These are phyloP conservation scores for Uloborus diversus DNA, from an alignment of 1,140 invertebrate species.

Conservation along the genomic window DNA sequence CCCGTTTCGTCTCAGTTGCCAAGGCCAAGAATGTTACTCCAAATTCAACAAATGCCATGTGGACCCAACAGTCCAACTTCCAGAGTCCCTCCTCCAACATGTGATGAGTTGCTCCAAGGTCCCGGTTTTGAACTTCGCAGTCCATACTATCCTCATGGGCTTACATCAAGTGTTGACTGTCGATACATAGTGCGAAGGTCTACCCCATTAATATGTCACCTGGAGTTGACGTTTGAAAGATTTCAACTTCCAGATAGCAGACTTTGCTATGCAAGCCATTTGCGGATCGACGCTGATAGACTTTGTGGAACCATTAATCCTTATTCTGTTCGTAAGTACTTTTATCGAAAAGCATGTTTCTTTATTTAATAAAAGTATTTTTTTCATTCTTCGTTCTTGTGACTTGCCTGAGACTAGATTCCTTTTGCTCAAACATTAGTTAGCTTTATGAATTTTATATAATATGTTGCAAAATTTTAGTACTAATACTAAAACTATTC, in stretches of 20 bases:
- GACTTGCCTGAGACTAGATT: no score
- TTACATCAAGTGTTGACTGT: constrained; percentile 26
- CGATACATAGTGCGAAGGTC: constrained; percentile 36
- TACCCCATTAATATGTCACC: constrained; percentile 30
- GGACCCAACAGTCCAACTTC: constrained; percentile 7
- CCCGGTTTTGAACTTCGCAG: constrained; percentile 37
- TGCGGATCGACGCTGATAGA: constrained; percentile 36
- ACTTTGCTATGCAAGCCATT: constrained; percentile 28
- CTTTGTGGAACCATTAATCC: constrained; percentile 34
- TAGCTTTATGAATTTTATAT: no score
- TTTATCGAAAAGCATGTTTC: no score
- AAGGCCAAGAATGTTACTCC: constrained; percentile 26
- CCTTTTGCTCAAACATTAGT: no score
- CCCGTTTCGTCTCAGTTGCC: constrained; percentile 23
- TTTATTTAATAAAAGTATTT: no score
- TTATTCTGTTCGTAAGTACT: constrained; percentile 44
- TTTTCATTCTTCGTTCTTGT: no score
- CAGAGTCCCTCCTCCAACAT: constrained; percentile 27
- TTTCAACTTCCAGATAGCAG: constrained; percentile 36
- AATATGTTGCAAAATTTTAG: no score
- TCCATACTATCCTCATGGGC: constrained; percentile 45
- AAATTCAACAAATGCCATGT: constrained; percentile 33
- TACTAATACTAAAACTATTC: no score
- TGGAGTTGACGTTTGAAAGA: constrained; percentile 38
- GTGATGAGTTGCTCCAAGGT: constrained; percentile 38